Percentiles rank a stretch among this genome's conserved stretches.
These are phyloP conservation scores for Vollenhovia emeryi DNA, from an alignment of 1,140 invertebrate genomes.

Conservation along the genomic window DNA sequence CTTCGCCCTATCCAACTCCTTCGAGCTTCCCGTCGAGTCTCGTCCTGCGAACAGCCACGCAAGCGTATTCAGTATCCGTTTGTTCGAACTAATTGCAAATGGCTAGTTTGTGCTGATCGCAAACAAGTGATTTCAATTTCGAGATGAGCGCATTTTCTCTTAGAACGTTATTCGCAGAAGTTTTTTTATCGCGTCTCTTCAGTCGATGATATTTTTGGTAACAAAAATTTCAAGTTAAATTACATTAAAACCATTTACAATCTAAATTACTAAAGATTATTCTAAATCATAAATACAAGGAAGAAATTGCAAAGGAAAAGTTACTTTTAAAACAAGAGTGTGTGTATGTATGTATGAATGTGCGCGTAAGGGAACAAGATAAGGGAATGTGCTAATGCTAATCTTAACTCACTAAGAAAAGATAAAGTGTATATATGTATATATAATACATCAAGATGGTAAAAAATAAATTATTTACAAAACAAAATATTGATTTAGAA, in stretches of 20 bases:
- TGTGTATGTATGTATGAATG: not conserved
- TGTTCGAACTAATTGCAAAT: not conserved
- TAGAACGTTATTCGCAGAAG: not conserved
- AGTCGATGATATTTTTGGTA: not conserved
- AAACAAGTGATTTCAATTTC: not conserved
- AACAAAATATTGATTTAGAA: not conserved
- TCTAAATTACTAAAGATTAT: not conserved
- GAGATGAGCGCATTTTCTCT: not conserved
- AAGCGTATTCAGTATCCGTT: slow-evolving; percentile 35
- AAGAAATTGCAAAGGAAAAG: not conserved
- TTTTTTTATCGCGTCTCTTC: not conserved
- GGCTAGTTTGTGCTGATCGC: not conserved
- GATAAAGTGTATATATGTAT: not conserved
- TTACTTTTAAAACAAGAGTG: not conserved
- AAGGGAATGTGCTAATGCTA: not conserved
- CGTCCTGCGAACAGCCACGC: slow-evolving; percentile 78
- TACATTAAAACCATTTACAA: not conserved
- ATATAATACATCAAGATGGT: not conserved
- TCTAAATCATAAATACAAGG: not conserved
- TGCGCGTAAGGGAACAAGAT: not conserved
- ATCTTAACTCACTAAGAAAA: not conserved
- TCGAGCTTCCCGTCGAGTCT: slow-evolving; percentile 80
- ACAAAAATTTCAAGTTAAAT: not conserved
- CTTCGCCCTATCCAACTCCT: slow-evolving; percentile 83
- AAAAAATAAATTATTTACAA: slow-evolving; percentile 40